Percentiles rank a stretch among this genome's conserved stretches.
These are phyloP conservation scores for Exaiptasia diaphana DNA, from an alignment of 64 coral and sea anemone genomes.

Conservation along the genomic window DNA sequence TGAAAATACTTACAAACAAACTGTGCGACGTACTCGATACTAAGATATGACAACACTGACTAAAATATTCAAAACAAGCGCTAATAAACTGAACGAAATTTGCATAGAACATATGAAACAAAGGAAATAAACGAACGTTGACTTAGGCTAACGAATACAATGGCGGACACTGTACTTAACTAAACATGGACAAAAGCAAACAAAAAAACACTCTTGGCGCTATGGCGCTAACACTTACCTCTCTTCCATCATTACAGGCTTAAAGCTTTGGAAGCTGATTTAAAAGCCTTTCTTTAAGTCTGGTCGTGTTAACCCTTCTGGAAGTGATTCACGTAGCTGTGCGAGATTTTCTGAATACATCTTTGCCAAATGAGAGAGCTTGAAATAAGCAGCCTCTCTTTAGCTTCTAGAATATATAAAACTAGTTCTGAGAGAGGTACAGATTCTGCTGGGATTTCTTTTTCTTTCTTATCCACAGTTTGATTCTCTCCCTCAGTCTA, in stretches of 20 bases:
- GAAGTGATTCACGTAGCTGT: background rate
- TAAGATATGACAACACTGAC: too few relatives aligned
- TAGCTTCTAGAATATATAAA: background rate
- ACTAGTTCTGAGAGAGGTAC: background rate
- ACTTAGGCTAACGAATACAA: too few relatives aligned
- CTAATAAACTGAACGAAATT: too few relatives aligned
- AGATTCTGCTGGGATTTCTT: background rate
- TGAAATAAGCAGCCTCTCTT: background rate
- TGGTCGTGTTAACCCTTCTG: conserved; percentile 13
- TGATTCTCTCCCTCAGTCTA: background rate
- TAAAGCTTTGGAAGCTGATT: background rate
- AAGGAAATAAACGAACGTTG: too few relatives aligned
- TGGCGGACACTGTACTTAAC: too few relatives aligned
- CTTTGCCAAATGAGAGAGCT: conserved; percentile 13
- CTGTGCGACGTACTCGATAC: too few relatives aligned
- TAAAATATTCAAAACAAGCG: too few relatives aligned
- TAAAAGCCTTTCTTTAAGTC: conserved; percentile 7
- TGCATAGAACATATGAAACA: too few relatives aligned
- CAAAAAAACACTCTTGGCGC: too few relatives aligned
- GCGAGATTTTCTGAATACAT: conserved; percentile 9
- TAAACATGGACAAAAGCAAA: too few relatives aligned
- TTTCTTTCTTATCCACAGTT: background rate
- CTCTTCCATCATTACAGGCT: background rate
- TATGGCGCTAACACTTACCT: too few relatives aligned
- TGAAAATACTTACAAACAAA: too few relatives aligned